A percentile compares a stretch with the other conserved stretches of the same genome.
phyloP scores from a whole-genome alignment of 23 tunicate genomes.

The Halocynthia aurantium region DNA sequence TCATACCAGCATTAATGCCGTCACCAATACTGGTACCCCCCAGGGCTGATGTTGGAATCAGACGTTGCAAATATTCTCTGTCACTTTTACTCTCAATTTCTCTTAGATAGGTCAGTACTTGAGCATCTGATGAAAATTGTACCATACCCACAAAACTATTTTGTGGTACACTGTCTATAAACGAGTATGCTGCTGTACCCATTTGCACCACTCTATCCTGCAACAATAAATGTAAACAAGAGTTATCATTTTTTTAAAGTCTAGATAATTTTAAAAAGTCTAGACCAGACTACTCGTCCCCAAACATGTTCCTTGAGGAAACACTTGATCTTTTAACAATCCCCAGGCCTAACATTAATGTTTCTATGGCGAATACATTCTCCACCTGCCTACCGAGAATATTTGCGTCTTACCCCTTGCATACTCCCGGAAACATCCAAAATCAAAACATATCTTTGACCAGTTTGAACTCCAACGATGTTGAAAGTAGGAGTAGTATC shows the following conservation, averaged over 20 bases:
- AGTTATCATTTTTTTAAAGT: too few species aligned
- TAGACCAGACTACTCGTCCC: too few species aligned
- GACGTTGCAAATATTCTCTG: background rate
- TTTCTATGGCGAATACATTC: too few species aligned
- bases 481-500: constrained; percentile 31
- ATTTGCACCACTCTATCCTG: constrained; percentile 24
- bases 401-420: constrained; percentile 29
- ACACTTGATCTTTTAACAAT: too few species aligned
- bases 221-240: background rate
- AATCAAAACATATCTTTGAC: constrained; percentile 38
- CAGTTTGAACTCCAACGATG: constrained; percentile 12
- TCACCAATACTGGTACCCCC: constrained; percentile 39
- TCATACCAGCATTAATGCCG: constrained; percentile 31
- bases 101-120: background rate
- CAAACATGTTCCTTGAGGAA: too few species aligned
- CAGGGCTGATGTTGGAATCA: constrained; percentile 4
- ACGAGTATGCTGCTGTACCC: constrained; percentile 11
- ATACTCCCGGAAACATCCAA: constrained; percentile 49
- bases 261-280: too few species aligned
- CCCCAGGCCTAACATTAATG: too few species aligned
- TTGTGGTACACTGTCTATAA: constrained; percentile 12
- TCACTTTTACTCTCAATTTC: constrained; percentile 1
- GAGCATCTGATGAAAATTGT: constrained; percentile 22
- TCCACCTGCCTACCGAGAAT: too few species aligned
- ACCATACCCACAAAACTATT: constrained; percentile 36